These are phyloP conservation scores for Globodera ellingtonae DNA, from an alignment of 1,140 invertebrate species.

Conservation along the genomic window DNA sequence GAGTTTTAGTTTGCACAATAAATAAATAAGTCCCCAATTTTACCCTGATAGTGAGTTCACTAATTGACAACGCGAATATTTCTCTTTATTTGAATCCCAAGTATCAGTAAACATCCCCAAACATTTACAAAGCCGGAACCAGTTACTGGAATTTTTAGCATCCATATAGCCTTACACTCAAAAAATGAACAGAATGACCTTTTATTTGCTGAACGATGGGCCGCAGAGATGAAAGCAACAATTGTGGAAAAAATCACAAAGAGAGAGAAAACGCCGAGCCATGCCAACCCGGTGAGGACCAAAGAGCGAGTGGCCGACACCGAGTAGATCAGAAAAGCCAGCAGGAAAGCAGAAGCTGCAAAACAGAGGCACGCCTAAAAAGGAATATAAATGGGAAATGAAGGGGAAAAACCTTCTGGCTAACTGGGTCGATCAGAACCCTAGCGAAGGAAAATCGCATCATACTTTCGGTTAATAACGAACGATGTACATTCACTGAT, in stretches of 20 bases:
- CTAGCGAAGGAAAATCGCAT: background rate
- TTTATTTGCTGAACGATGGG: constrained; percentile 43
- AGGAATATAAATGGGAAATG: background rate
- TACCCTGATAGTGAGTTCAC: no score
- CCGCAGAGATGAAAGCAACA: constrained; percentile 45
- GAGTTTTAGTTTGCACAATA: no score
- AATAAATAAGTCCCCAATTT: no score
- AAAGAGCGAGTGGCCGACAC: constrained; percentile 53
- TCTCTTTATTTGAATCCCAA: constrained; percentile 2
- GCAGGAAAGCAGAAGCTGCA: constrained; percentile 37
- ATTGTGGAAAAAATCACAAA: constrained; percentile 58
- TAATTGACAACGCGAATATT: background rate
- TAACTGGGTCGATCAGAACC: background rate
- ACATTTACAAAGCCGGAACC: no score
- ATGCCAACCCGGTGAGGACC: constrained; percentile 55
- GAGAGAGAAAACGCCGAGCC: constrained; percentile 60
- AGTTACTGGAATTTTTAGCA: no score
- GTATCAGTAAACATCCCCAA: constrained; percentile 4
- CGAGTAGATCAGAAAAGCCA: constrained; percentile 58
- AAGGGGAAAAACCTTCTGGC: background rate
- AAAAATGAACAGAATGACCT: constrained; percentile 27
- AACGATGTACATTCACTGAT: no score
- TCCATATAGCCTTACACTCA: no score
- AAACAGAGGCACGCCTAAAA: constrained; percentile 32
- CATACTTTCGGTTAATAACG: background rate